A percentile compares a stretch with the other conserved stretches of the same genome.
phyloP scores from a whole-genome alignment of 2,113 vertebrate species.

The Galbula dea region DNA sequence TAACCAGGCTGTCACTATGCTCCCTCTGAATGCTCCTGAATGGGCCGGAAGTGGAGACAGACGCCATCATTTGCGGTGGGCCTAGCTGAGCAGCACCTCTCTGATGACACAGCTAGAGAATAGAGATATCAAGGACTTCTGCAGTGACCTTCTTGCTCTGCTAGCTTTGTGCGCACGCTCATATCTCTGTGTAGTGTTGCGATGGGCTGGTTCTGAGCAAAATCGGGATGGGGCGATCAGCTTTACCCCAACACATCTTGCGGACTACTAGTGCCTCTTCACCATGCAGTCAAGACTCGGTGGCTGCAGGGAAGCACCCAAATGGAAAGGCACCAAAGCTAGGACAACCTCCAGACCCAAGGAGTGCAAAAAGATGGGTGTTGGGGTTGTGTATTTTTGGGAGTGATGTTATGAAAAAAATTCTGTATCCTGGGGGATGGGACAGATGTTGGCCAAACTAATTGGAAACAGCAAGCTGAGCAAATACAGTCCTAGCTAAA shows the following conservation, averaged over 20 bases:
- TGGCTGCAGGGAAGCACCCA: background rate
- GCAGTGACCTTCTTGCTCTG: background rate
- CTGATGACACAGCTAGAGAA: background rate
- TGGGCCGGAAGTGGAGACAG: background rate
- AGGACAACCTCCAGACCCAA: background rate
- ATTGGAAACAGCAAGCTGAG: background rate
- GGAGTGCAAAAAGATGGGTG: background rate
- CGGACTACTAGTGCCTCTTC: background rate
- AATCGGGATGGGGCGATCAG: background rate
- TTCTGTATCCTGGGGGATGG: background rate
- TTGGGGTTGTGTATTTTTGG: background rate
- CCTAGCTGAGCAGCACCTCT: background rate
- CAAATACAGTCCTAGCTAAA: background rate
- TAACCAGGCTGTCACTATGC: background rate
- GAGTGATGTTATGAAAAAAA: constrained; percentile 4
- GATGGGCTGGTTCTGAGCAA: background rate
- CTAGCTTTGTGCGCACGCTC: too few relatives aligned
- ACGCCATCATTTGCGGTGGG: background rate
- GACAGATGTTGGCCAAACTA: background rate
- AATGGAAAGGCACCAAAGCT: background rate
- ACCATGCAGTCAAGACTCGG: background rate
- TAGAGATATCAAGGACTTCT: background rate
- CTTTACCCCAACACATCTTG: background rate
- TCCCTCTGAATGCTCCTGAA: background rate
- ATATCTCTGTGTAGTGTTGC: background rate